These are phyloP conservation scores for Campopleginae sp. DNA, from an alignment of 2,888 invertebrate genomes.

Conservation along the genomic window DNA sequence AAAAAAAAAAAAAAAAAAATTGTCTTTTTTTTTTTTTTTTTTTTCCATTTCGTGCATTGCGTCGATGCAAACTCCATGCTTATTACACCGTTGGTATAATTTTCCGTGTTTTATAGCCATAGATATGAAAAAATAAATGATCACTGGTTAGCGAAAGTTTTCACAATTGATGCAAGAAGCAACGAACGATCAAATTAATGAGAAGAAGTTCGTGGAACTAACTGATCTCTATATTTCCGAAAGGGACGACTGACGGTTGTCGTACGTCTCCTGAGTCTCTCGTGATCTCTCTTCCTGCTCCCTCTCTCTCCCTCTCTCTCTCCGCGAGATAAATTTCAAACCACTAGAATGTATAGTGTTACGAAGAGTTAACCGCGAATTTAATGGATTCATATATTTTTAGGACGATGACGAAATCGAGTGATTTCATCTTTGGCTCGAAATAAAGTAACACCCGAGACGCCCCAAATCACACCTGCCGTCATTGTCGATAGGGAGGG, in stretches of 20 bases:
- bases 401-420: constrained; percentile 23
- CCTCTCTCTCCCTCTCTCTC: constrained; percentile 2
- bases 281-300: constrained; percentile 18
- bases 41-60: neutral
- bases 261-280: constrained; percentile 35
- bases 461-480: constrained; percentile 37
- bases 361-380: constrained; percentile 50
- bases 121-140: neutral
- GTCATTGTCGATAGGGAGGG: constrained; percentile 36
- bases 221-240: constrained; percentile 15
- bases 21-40: neutral
- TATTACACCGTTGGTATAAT: too few relatives aligned
- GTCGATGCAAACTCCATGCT: too few relatives aligned
- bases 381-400: constrained; percentile 3
- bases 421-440: constrained; percentile 62
- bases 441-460: constrained; percentile 17
- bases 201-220: constrained; percentile 1
- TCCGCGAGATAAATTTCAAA: constrained; percentile 21
- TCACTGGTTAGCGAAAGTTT: neutral
- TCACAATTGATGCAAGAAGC: constrained; percentile 1
- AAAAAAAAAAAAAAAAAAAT: too few relatives aligned
- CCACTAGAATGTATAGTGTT: constrained; percentile 33
- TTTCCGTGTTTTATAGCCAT: neutral
- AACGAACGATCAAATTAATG: constrained; percentile 2
- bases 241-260: constrained; percentile 13